Conservation (phyloP, 2,888 invertebrate genomes). For the Sthenelais limicola region DNA sequence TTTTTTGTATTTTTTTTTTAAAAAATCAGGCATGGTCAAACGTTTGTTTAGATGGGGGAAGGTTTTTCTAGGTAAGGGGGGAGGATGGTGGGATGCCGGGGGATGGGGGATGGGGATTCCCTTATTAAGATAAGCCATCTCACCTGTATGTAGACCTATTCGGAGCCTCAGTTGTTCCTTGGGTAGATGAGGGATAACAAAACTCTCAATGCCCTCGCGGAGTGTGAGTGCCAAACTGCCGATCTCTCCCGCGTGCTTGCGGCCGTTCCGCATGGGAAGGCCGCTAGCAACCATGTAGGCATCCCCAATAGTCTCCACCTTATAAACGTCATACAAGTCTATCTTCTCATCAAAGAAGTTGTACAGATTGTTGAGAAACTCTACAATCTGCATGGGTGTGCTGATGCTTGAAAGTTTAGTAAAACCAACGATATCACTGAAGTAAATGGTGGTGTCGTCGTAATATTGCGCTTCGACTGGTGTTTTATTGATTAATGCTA, state of each 20-base stretch:
- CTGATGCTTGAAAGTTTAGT: slow-evolving; percentile 80
- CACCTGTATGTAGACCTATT: slow-evolving; percentile 62
- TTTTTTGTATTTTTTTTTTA: no score
- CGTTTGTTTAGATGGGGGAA: no score
- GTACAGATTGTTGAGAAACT: slow-evolving; percentile 54
- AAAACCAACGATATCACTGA: slow-evolving; percentile 95
- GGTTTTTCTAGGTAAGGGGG: no score
- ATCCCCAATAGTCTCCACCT: slow-evolving; percentile 55
- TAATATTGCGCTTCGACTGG: slow-evolving; percentile 50
- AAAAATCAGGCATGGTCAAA: no score
- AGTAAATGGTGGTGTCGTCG: slow-evolving; percentile 85
- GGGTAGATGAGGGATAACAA: slow-evolving; percentile 56
- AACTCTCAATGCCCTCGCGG: slow-evolving; percentile 51
- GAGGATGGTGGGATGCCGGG: no score
- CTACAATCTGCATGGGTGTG: slow-evolving; percentile 54
- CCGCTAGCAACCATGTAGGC: slow-evolving; percentile 56
- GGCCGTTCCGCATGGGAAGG: slow-evolving; percentile 78
- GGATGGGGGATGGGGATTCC: no score
- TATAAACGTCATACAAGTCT: slow-evolving; percentile 54
- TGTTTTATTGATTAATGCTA: slow-evolving; percentile 6
- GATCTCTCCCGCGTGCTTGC: slow-evolving; percentile 54
- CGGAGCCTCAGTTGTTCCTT: slow-evolving; percentile 53
- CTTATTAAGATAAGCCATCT: not conserved
- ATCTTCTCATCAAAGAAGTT: slow-evolving; percentile 54
- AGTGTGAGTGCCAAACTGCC: slow-evolving; percentile 54